Base-by-base conservation (phyloP, 2,888 invertebrate species). In the Drosophila hamatofila region DNA sequence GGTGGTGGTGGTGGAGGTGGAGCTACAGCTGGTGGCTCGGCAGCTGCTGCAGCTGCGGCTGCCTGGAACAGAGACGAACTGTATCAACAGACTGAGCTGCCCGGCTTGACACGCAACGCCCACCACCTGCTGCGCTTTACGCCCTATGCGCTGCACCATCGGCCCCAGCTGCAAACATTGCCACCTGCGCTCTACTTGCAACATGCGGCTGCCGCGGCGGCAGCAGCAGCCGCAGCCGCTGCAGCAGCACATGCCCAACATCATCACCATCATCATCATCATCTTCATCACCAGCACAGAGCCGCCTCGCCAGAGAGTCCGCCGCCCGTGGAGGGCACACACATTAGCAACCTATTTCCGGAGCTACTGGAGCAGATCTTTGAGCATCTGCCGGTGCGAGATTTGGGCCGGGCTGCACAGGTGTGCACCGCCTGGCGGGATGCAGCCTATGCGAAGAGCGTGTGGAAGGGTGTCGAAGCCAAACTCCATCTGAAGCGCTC, bases 391-490 rank as follows among this genome's bases (percentile, higher is more conserved):
- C 96, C 97, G 60, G 97, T 98, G 48, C 94, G 96, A 81, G 98
- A 98, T 93, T 95, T 97, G 91, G 98, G 98, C 3, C 94, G 97
- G 48, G 98, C 96, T 23, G 97, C 98, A 3, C 97, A 97, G 93
- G 98, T 98, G 75, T 97, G 97, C 92, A 94, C 95, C 64, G 94
- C 96, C 67, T 98, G 98, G 98, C 94, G 97, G 70, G 98, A 98
- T 91, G 98, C 98, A 51, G 96, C 97, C 35, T 98, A 98, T 93
- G 96, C 97, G 87, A 96, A 97, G 85, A 96, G 96, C 44, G 98
- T 98, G 23, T 98, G 98, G 98, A 95, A 97, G 81, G 97, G 97
- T 59, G 97, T 98, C 37, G 97, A 98, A 92, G 98, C 98, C 1
- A 96, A 97, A 83, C 93, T 98, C 75, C 98, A 98, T 92, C 94